Evolutionary conservation across 1,140 invertebrate genomes (phyloP), one percentile per base, ranked within the genome.

Genomic region (Bombus confusus): DNA sequence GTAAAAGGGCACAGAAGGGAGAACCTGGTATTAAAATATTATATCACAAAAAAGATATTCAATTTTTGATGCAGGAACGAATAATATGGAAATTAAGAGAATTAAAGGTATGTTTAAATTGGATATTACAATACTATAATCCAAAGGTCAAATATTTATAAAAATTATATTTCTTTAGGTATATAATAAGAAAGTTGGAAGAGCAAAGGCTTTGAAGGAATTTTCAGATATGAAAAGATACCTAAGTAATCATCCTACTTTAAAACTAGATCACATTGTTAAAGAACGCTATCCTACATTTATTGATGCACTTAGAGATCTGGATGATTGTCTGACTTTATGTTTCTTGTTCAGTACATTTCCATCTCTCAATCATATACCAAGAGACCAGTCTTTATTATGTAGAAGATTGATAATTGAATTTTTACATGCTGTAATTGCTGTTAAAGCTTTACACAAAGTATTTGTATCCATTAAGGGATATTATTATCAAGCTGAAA

Each of bases 271-370:
- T 95, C 98, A 99, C 92, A 98, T 99, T 91, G 98, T 99, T 0
- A 99, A 99, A 95, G 99, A 99, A 95, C 96, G 99, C 95, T 99
- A 99, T 96, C 99, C 99, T 62, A 98, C 98, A 68, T 99, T 99
- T 94, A 97, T 98, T 73, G 99, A 99, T 96, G 99, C 99, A 0
- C 91, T 99, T 1, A 96, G 98, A 89, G 99, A 99, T 95, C 94
- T 99, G 80, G 99, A 99, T 95, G 99, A 99, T 95, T 99, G 98
- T 93, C 95, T 99, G 12, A 99, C 98, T 1, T 95, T 99, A 78
- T 98, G 98, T 89, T 99, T 99, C 92, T 96, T 99, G 66, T 99
- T 99, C 95, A 97, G 99, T 83, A 98, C 98, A 64, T 98, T 99
- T 93, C 99, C 99, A 1, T 98, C 98, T 79, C 96, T 98, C 71